Evolutionary conservation across 1,140 invertebrate genomes (phyloP).

Genomic region (Sycobia sp.): DNA sequence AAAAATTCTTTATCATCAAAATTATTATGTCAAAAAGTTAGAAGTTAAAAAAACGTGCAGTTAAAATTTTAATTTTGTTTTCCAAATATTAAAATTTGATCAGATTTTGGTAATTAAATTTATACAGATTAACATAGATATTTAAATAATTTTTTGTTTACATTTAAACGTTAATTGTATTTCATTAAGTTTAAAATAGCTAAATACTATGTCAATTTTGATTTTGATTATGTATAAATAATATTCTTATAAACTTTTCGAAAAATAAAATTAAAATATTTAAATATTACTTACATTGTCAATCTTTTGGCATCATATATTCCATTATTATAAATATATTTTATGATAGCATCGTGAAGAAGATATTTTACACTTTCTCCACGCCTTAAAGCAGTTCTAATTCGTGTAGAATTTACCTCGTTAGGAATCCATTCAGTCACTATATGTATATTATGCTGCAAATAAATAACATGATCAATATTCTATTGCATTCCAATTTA

Average conservation of each 20-base stretch:
- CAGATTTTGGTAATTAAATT: no score
- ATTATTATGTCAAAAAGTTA: no score
- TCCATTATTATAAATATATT: conserved; percentile 79
- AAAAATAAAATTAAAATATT: no score
- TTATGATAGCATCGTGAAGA: conserved; percentile 81
- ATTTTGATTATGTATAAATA: not conserved
- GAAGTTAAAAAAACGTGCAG: no score
- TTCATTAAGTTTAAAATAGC: no score
- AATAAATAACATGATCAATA: conserved; percentile 35
- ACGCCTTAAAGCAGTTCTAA: conserved; percentile 78
- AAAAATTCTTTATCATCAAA: no score
- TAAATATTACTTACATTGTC: conserved; percentile 32
- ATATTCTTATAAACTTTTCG: not conserved
- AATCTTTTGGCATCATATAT: conserved; percentile 70
- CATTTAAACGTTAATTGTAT: no score
- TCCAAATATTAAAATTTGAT: no score
- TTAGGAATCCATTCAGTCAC: conserved; percentile 94
- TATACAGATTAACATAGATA: no score
- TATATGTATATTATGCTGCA: conserved; percentile 84
- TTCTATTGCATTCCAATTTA: not conserved
- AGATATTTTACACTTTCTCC: conserved; percentile 90
- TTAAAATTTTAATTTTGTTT: no score
- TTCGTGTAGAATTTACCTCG: conserved; percentile 90
- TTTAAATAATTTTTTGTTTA: no score
- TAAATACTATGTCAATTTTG: no score